phyloP scores from a whole-genome alignment of 2,888 invertebrate species.

The Caenorhabditis becei region DNA sequence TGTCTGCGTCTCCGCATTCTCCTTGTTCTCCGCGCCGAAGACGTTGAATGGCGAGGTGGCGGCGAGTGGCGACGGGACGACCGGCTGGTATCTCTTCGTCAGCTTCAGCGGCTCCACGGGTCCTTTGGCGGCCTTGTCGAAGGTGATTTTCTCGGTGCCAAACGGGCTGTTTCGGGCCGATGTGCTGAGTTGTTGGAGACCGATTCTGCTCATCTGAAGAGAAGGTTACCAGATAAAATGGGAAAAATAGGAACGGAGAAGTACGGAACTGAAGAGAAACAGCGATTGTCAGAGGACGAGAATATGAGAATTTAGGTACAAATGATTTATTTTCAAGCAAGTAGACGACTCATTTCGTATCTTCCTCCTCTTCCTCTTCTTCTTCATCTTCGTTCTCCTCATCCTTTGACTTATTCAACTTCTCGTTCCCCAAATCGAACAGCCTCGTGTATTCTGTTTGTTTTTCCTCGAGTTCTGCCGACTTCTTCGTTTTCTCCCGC shows the following conservation, averaged over 20 bases:
- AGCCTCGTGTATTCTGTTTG: constrained; percentile 22
- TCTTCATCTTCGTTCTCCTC: constrained; percentile 16
- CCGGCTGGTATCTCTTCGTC: constrained; percentile 27
- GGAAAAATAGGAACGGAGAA: not conserved
- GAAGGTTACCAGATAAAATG: not conserved
- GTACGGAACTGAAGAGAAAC: not conserved
- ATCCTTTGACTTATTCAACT: constrained; percentile 21
- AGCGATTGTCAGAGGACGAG: not conserved
- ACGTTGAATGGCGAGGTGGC: constrained; percentile 35
- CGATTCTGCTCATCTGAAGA: constrained; percentile 47
- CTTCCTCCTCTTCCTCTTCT: constrained; percentile 1
- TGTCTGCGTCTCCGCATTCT: constrained; percentile 53
- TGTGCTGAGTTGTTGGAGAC: constrained; percentile 47
- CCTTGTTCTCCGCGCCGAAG: constrained; percentile 16
- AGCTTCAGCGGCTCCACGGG: constrained; percentile 37
- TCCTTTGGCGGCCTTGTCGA: constrained; percentile 19
- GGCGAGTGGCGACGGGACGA: constrained; percentile 48
- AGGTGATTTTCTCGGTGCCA: constrained; percentile 22
- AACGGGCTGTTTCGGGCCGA: constrained; percentile 60
- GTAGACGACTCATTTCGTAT: not conserved
- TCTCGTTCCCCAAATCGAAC: constrained; percentile 27
- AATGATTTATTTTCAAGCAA: not conserved
- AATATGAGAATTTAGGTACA: not conserved
- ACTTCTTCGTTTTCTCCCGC: constrained; percentile 15
- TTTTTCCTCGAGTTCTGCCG: constrained; percentile 8